Evolutionary conservation across 2,113 vertebrate genomes (phyloP).

Genomic region (Pyxicephalus adspersus): DNA sequence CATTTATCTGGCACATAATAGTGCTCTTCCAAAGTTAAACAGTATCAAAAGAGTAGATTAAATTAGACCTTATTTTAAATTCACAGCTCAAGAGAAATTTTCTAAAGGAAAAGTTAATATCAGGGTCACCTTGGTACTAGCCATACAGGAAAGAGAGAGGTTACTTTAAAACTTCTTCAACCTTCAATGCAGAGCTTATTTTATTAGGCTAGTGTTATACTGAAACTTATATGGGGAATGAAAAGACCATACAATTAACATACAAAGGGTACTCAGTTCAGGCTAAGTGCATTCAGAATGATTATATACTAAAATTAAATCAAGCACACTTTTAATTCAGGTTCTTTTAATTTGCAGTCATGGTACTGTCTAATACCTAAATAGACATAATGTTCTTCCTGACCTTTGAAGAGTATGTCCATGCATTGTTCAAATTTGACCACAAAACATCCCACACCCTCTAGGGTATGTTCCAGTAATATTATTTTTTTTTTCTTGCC

Average conservation of each 20-base stretch:
- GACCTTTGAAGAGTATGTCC: too few species aligned
- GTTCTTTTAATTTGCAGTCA: too few species aligned
- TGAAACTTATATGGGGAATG: neutral
- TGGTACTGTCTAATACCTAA: too few species aligned
- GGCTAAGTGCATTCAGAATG: neutral
- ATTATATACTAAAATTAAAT: neutral
- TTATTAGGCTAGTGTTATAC: slow-evolving; percentile 7
- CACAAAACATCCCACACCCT: too few species aligned
- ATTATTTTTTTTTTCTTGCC: too few species aligned
- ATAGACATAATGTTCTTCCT: too few species aligned
- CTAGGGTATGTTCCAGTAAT: too few species aligned
- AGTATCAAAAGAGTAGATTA: slow-evolving; percentile 43
- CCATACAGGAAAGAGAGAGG: neutral
- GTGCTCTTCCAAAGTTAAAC: slow-evolving; percentile 17
- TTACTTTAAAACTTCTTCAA: slow-evolving; percentile 39
- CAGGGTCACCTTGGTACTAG: slow-evolving; percentile 24
- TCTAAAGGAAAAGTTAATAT: slow-evolving; percentile 43
- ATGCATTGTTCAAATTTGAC: too few species aligned
- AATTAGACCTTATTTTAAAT: slow-evolving; percentile 51
- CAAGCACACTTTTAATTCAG: slow-evolving; percentile 7
- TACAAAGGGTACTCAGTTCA: too few species aligned
- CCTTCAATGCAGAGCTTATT: slow-evolving; percentile 15
- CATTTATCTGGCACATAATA: slow-evolving; percentile 25
- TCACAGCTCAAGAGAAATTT: slow-evolving; percentile 46
- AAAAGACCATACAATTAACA: neutral